A percentile compares a stretch with the other conserved stretches of the same genome.
Evolutionary conservation across 2,113 vertebrate species (phyloP).

Genomic region (Sphyrna mokarran): DNA sequence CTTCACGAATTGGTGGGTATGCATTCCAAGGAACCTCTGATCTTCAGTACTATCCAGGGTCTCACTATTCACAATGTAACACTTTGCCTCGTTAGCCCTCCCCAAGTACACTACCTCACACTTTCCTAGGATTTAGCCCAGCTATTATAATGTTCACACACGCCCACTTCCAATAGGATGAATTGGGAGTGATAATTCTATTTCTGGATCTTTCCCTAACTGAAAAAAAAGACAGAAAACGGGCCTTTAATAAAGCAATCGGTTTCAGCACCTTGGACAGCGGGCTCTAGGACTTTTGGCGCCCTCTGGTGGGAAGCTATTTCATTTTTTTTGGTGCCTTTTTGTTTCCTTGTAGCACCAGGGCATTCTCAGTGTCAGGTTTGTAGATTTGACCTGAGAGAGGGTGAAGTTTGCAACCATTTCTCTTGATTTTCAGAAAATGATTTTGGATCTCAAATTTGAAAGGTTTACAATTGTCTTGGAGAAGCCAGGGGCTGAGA

Average conservation of each 20-base stretch:
- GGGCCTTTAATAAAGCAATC: neutral
- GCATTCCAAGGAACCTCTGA: too few species aligned
- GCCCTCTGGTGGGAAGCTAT: neutral
- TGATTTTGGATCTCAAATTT: neutral
- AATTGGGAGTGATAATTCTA: neutral
- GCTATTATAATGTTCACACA: neutral
- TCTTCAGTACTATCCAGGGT: too few species aligned
- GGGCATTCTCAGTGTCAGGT: neutral
- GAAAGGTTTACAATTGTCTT: neutral
- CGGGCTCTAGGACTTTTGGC: neutral
- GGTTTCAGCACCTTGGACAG: constrained; percentile 28
- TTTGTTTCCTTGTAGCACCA: neutral
- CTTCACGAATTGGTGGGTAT: too few species aligned
- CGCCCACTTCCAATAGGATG: neutral
- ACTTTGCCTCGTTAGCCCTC: too few species aligned
- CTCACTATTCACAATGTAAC: too few species aligned
- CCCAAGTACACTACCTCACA: too few species aligned
- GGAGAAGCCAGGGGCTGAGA: neutral
- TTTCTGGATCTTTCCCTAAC: neutral
- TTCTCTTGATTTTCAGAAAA: neutral
- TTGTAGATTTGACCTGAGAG: neutral
- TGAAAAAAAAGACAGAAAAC: neutral
- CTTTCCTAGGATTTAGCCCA: neutral
- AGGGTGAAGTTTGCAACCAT: neutral
- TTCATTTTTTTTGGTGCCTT: neutral